These are phyloP conservation scores for Cardinalis cardinalis DNA, from an alignment of 2,113 vertebrate species.

Conservation along the genomic window DNA sequence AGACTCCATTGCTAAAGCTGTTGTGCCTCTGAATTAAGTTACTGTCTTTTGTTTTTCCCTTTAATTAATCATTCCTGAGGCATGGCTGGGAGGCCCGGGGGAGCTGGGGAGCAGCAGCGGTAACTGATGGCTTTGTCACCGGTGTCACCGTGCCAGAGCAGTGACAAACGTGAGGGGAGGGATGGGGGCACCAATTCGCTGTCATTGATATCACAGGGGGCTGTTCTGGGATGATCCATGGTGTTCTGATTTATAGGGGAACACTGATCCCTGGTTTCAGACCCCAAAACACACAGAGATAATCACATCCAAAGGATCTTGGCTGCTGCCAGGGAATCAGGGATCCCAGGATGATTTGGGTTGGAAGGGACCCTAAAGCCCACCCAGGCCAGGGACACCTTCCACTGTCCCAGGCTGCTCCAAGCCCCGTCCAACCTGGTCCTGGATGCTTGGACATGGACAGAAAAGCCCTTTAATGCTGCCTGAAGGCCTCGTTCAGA, in stretches of 20 bases:
- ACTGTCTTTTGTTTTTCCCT: conserved; percentile 25
- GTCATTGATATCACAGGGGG: not conserved
- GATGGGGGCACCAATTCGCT: not conserved
- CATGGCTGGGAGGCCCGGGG: not conserved
- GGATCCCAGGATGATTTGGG: fast-evolving
- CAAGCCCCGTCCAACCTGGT: fast-evolving
- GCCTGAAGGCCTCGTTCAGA: not conserved
- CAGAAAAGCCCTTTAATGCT: not conserved
- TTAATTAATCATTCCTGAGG: conserved; percentile 51
- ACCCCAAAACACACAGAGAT: not conserved
- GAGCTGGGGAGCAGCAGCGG: not conserved
- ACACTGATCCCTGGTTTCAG: not conserved
- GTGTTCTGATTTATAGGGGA: not conserved
- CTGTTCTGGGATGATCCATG: not conserved
- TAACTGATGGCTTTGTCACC: not conserved
- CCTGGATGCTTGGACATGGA: not conserved
- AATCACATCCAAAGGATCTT: not conserved
- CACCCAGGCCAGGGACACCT: not conserved
- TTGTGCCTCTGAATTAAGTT: conserved; percentile 36
- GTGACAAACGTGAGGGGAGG: not conserved
- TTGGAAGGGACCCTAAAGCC: not conserved
- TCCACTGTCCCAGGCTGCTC: not conserved
- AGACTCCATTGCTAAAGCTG: not conserved
- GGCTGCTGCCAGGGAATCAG: not conserved
- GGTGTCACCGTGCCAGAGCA: not conserved